These are phyloP conservation scores for Passer domesticus DNA, from an alignment of 2,113 vertebrate genomes.

Conservation along the genomic window DNA sequence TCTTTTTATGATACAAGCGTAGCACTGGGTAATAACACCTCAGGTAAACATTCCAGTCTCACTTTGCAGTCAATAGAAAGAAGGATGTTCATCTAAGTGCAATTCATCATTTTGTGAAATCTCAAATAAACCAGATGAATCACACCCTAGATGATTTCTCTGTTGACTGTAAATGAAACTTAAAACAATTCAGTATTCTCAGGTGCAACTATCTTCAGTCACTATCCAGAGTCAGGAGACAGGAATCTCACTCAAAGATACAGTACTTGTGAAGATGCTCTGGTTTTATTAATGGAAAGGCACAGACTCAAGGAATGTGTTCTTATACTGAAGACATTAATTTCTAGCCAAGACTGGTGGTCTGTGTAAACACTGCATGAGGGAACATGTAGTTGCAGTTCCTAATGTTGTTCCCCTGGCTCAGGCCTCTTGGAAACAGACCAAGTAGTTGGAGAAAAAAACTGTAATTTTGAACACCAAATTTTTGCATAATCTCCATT, in stretches of 20 bases:
- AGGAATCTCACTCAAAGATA: neutral
- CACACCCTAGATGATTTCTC: neutral
- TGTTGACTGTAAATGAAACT: neutral
- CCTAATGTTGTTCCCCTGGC: neutral
- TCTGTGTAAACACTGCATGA: neutral
- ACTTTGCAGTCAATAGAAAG: neutral
- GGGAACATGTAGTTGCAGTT: neutral
- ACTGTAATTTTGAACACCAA: neutral
- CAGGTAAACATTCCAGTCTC: neutral
- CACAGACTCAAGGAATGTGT: neutral
- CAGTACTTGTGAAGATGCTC: neutral
- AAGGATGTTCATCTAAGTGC: constrained; percentile 6
- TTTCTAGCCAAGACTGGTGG: neutral
- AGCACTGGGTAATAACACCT: neutral
- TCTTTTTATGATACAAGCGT: neutral
- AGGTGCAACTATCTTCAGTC: neutral
- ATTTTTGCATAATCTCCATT: neutral
- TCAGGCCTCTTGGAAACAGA: neutral
- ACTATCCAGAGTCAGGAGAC: neutral
- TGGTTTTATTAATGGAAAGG: neutral
- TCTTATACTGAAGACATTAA: neutral
- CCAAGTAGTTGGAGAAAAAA: neutral
- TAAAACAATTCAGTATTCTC: neutral
- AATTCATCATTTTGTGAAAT: constrained; percentile 30
- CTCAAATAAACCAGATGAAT: neutral